Percentiles rank a stretch among this genome's conserved stretches.
Conservation (phyloP, 2,888 invertebrate species). For the Ennomos quercinarius region DNA sequence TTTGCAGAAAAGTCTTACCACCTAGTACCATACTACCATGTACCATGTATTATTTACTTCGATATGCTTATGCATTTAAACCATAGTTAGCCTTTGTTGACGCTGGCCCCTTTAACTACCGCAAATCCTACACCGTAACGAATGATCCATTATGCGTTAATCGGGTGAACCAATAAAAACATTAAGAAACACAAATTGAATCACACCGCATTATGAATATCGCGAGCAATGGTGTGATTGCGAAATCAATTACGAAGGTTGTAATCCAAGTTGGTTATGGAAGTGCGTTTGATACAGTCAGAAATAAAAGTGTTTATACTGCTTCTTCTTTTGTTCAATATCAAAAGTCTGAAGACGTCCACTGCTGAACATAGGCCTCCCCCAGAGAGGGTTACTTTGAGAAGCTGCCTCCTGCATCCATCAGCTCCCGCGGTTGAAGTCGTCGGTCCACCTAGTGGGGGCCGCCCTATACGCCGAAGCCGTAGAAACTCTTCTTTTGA, state of each 20-base stretch:
- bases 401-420: no score
- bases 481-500: no score
- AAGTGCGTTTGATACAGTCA: constrained; percentile 27
- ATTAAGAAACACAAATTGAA: constrained; percentile 35
- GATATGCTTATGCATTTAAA: no score
- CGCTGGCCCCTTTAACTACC: constrained; percentile 2
- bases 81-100: no score
- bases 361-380: not conserved
- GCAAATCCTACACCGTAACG: constrained; percentile 8
- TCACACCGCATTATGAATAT: constrained; percentile 33
- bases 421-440: no score
- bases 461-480: no score
- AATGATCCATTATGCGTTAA: constrained; percentile 25
- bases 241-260: constrained; percentile 59
- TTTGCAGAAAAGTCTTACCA: no score
- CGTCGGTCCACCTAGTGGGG: no score
- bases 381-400: no score
- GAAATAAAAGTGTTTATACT: constrained; percentile 17
- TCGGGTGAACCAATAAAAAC: constrained; percentile 29
- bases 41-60: no score
- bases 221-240: constrained; percentile 49
- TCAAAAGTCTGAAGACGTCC: not conserved
- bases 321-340: not conserved
- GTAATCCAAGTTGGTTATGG: constrained; percentile 34
- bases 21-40: no score